Evolutionary conservation across 2,888 invertebrate genomes (phyloP), one percentile per base, ranked within the genome.

Genomic region (Zaprionus obscuricornis): DNA sequence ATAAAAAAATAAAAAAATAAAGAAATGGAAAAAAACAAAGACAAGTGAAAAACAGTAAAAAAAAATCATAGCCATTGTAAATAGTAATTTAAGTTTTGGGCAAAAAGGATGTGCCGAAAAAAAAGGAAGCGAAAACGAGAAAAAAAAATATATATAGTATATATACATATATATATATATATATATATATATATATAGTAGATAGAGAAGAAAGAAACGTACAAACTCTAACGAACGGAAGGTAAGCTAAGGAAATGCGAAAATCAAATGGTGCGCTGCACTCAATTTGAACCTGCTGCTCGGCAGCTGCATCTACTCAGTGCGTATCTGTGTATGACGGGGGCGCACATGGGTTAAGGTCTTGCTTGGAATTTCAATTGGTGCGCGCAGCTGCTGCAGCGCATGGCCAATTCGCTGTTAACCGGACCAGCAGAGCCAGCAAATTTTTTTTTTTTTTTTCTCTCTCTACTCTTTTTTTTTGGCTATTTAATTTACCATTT

Each of bases 401-500:
- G 73, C 73, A 69, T 52, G 29, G 49, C 51, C 43, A 62, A 66
- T 68, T 67, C 66, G 66, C 56, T 68, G 68, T 33, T 51, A 43
- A 34, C 66, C 64, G 55, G 43, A 18, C n/a, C 52, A 56, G 46
- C 31, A 24, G 14, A 20, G 40, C 39, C 29, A 34, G 34, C 34
- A 27, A 33, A 8, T 18, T 49, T 50, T 49, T 36, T 16, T 20
- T 18, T 45, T 37, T 18, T 13, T 26, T 11, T 10, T 34, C 43
- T 17, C 8, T 2, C 13, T 36, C 5, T 37, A 8, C 8, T 43
- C 17, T 40, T 56, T 60, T 82, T 84, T 79, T 85, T 81, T 64
- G 79, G 83, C 83, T 83, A 83, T 85, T 83, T 85, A 85, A 76
- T 85, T 81, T 81, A 65, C 67, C 70, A 79, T 83, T 81, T 85